Conservation (phyloP, 2,797 vertebrate species). For the Tympanoctomys barrerae region DNA sequence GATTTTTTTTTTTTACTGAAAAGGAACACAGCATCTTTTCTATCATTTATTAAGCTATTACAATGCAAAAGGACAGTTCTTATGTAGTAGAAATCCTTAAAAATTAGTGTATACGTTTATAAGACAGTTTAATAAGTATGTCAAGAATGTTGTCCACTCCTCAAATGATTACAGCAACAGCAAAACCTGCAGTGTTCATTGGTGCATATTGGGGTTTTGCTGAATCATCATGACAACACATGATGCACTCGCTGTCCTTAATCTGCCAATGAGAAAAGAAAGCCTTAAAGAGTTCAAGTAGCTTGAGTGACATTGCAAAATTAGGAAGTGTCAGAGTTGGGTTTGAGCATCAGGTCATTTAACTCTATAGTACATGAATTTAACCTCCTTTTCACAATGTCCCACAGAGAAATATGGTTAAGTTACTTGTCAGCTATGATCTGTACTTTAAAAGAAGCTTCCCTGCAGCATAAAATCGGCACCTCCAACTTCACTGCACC, state of each 20-base stretch:
- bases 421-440: not conserved
- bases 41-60: not conserved
- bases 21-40: not conserved
- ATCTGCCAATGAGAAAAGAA: constrained; percentile 33
- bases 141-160: not conserved
- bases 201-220: constrained; percentile 2
- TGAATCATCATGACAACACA: constrained; percentile 55
- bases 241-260: not conserved
- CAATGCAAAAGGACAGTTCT: not conserved
- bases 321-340: not conserved
- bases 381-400: not conserved
- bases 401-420: not conserved
- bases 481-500: not conserved
- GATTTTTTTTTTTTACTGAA: constrained; percentile 14
- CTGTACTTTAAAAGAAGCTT: not conserved
- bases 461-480: not conserved
- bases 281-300: not conserved
- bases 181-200: not conserved
- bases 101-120: not conserved
- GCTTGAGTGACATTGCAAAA: constrained; percentile 35
- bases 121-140: not conserved
- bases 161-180: not conserved
- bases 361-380: not conserved
- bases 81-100: not conserved
- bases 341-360: fast-evolving